Percentiles rank a stretch among this genome's conserved stretches.
These are phyloP conservation scores for Tromatobia lineatoria DNA, from an alignment of 2,888 invertebrate genomes.

Conservation along the genomic window DNA sequence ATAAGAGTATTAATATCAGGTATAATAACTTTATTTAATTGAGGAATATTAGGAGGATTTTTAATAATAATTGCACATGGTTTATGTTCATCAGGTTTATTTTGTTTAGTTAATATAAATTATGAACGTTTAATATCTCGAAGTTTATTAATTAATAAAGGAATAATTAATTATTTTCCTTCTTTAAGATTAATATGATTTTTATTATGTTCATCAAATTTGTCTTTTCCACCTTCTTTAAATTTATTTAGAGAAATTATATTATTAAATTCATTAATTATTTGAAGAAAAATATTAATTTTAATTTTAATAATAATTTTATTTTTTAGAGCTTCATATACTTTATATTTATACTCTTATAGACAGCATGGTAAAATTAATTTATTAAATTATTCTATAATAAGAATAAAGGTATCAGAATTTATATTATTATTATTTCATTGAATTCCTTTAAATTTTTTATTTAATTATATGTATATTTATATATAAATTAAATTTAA, in stretches of 20 bases:
- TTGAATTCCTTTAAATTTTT: too few species aligned
- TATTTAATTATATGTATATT: constrained; percentile 60
- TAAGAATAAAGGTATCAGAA: too few species aligned
- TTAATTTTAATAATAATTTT: constrained; percentile 81
- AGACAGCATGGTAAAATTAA: too few species aligned
- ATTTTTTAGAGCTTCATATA: too few species aligned
- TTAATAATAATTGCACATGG: constrained; percentile 89
- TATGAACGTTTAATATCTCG: constrained; percentile 89
- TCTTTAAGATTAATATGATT: constrained; percentile 89
- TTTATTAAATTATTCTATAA: too few species aligned
- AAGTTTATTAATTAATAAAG: constrained; percentile 89
- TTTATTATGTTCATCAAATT: constrained; percentile 89
- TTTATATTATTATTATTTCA: too few species aligned
- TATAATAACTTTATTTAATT: constrained; percentile 87
- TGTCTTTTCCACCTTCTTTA: constrained; percentile 89
- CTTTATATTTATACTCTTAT: too few species aligned
- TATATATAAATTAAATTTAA: constrained; percentile 87
- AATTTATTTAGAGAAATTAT: constrained; percentile 88
- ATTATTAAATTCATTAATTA: constrained; percentile 58
- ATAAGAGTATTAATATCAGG: constrained; percentile 89
- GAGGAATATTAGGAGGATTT: constrained; percentile 86
- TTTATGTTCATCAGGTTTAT: constrained; percentile 89
- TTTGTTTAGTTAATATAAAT: constrained; percentile 89
- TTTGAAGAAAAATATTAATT: constrained; percentile 86
- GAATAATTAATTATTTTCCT: constrained; percentile 88